Conservation (phyloP, 2,888 invertebrate species). For the Carcina quercana region DNA sequence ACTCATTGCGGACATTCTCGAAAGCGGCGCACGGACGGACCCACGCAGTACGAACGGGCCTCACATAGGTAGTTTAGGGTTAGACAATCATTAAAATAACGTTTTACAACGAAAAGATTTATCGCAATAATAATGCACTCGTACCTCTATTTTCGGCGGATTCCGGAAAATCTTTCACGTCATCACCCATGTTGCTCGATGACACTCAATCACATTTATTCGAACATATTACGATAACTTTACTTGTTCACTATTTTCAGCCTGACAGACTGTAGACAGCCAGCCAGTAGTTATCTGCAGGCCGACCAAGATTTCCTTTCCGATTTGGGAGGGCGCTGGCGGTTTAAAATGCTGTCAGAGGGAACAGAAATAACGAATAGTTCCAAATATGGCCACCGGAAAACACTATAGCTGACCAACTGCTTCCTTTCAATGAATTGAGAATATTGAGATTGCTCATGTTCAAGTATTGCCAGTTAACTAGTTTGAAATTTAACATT, state of each 20-base stretch:
- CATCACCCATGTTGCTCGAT: constrained; percentile 74
- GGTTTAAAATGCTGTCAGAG: no score
- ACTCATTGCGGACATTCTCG: constrained; percentile 62
- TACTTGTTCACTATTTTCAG: constrained; percentile 73
- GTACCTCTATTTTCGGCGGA: constrained; percentile 72
- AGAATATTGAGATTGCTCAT: no score
- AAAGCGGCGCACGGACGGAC: constrained; percentile 59
- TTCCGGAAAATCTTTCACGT: constrained; percentile 70
- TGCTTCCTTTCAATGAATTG: no score
- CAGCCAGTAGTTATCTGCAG: constrained; percentile 67
- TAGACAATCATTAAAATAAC: constrained; percentile 67
- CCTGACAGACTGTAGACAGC: constrained; percentile 49
- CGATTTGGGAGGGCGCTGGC: no score
- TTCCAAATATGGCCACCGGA: no score
- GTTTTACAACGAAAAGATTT: constrained; percentile 63
- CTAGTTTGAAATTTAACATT: no score
- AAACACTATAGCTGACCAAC: no score
- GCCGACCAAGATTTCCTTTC: no score
- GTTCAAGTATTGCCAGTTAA: no score
- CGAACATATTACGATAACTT: constrained; percentile 73
- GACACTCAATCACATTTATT: constrained; percentile 72
- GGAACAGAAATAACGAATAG: no score
- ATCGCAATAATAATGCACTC: constrained; percentile 59
- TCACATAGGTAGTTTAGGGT: constrained; percentile 71
- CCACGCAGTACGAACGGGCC: constrained; percentile 74